Evolutionary conservation across 2,797 vertebrate genomes (phyloP).

Genomic region (Sebastes trivittatus): DNA sequence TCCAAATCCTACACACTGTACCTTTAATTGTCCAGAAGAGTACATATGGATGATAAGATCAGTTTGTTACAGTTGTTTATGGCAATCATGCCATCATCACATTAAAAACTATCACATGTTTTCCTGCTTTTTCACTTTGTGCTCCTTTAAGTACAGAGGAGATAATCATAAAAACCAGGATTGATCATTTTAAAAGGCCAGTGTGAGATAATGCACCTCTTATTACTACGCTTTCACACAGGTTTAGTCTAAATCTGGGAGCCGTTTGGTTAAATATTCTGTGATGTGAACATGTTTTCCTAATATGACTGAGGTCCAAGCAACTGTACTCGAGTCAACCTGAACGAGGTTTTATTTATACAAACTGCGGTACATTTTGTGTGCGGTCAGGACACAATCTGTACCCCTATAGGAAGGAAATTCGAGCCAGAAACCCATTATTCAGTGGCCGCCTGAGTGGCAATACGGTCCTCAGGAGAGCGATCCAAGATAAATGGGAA

Average conservation of each 20-base stretch:
- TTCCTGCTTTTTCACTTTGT: neutral
- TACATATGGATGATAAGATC: neutral
- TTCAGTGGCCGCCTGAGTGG: neutral
- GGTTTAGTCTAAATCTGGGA: neutral
- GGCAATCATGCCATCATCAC: no score
- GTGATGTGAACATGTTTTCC: neutral
- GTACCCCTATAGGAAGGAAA: neutral
- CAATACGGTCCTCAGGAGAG: neutral
- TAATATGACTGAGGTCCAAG: neutral
- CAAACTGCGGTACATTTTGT: neutral
- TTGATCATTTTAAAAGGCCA: neutral
- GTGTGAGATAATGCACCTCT: neutral
- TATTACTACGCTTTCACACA: no score
- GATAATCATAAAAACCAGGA: neutral
- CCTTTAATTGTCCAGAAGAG: no score
- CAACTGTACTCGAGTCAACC: neutral
- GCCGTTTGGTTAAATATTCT: neutral
- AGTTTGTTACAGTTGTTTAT: neutral
- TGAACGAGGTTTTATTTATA: neutral
- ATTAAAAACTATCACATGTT: no score
- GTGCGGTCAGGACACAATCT: neutral
- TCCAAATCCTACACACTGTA: no score
- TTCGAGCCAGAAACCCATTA: neutral
- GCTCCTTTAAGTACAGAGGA: neutral
- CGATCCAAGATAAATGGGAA: neutral